A percentile compares a stretch with the other conserved stretches of the same genome.
phyloP scores from a whole-genome alignment of 2,888 invertebrate species.

The Celastrina argiolus region DNA sequence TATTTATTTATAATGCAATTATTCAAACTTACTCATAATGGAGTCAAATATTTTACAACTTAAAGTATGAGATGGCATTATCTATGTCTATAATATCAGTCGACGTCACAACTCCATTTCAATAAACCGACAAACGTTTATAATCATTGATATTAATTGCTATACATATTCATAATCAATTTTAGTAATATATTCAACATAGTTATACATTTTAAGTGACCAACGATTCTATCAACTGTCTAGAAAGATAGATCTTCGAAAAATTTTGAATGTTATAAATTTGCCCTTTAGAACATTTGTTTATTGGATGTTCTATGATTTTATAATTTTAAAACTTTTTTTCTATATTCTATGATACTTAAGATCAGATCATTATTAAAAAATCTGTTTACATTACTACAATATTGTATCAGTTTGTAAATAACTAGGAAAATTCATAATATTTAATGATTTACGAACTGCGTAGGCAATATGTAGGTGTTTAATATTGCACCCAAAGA shows the following conservation, averaged over 20 bases:
- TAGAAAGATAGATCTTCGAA: not conserved
- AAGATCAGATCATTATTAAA: too few species aligned
- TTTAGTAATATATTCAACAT: conserved; percentile 13
- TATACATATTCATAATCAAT: conserved; percentile 12
- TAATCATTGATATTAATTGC: conserved; percentile 21
- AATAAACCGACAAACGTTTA: conserved; percentile 28
- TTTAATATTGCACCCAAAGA: conserved; percentile 13
- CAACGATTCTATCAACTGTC: not conserved
- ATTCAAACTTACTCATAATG: conserved; percentile 12
- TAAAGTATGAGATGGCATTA: conserved; percentile 57
- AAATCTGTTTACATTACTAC: too few species aligned
- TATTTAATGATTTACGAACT: not conserved
- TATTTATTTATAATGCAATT: conserved; percentile 18
- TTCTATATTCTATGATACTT: too few species aligned
- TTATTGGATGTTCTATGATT: too few species aligned
- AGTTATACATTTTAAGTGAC: not conserved
- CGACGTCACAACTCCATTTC: conserved; percentile 57
- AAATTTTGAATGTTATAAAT: too few species aligned
- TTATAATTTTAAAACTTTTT: too few species aligned
- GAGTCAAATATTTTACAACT: conserved; percentile 30
- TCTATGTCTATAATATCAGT: conserved; percentile 60
- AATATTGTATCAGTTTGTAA: too few species aligned
- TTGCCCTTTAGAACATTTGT: too few species aligned
- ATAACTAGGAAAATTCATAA: not conserved
- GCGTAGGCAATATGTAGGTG: not conserved